Evolutionary conservation across 2,113 vertebrate genomes (phyloP).

Genomic region (Oplegnathus fasciatus): DNA sequence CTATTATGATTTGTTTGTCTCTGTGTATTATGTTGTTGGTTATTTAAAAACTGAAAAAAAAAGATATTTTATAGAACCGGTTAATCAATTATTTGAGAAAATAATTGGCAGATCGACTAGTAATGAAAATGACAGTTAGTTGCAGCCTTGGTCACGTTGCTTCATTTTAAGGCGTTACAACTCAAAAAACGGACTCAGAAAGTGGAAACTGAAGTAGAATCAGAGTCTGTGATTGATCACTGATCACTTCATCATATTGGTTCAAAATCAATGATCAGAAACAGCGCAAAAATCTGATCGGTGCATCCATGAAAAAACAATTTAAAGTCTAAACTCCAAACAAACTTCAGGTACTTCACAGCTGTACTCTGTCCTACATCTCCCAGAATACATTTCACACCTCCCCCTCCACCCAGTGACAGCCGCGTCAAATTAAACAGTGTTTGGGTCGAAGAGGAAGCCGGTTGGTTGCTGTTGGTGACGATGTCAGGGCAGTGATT

Average conservation of each 20-base stretch:
- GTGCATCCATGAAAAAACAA: slow-evolving; percentile 2
- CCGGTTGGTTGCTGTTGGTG: background rate
- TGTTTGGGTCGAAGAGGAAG: background rate
- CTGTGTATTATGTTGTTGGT: no score
- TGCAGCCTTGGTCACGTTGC: no score
- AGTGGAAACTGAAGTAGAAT: background rate
- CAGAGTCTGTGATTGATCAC: no score
- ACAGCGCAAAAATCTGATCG: background rate
- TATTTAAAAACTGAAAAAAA: no score
- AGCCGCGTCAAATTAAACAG: no score
- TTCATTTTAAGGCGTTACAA: background rate
- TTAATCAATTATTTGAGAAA: no score
- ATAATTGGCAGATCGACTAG: no score
- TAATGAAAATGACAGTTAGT: no score
- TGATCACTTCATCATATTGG: background rate
- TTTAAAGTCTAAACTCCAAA: background rate
- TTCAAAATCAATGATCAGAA: background rate
- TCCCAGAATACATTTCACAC: slow-evolving; percentile 54
- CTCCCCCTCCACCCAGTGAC: background rate
- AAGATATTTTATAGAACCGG: no score
- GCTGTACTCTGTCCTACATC: slow-evolving; percentile 18
- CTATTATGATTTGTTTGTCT: no score
- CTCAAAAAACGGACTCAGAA: background rate
- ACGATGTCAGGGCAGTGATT: background rate
- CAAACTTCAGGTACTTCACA: background rate